Evolutionary conservation across 2,113 vertebrate species (phyloP).

Genomic region (Anarhynchus alexandrinus): DNA sequence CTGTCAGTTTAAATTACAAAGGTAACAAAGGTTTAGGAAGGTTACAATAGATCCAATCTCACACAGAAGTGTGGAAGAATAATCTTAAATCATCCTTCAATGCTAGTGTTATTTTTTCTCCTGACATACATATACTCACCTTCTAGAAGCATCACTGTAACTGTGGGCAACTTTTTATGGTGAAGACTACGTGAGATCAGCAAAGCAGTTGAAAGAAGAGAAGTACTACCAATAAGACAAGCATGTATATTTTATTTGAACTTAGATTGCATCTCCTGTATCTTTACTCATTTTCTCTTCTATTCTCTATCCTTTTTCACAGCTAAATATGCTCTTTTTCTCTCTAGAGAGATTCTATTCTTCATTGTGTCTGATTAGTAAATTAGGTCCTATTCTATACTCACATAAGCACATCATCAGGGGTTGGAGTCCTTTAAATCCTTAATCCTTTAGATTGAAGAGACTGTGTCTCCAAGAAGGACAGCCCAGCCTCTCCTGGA

Average conservation of each 20-base stretch:
- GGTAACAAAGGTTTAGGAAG: constrained; percentile 70
- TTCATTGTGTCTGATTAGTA: background rate
- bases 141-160: constrained; percentile 5
- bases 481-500: background rate
- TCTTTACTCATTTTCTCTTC: background rate
- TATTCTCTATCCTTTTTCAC: background rate
- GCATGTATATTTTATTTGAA: background rate
- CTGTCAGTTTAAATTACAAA: constrained; percentile 72
- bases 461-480: background rate
- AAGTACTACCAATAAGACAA: background rate
- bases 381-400: background rate
- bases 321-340: background rate
- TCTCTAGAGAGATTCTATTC: background rate
- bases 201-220: background rate
- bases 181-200: background rate
- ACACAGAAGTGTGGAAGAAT: background rate
- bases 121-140: background rate
- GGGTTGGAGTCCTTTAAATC: background rate
- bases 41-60: constrained; percentile 64
- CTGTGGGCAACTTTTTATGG: background rate
- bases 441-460: background rate
- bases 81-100: constrained; percentile 51
- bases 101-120: constrained; percentile 19
- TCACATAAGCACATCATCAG: background rate
- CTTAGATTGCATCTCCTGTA: background rate